Evolutionary conservation across 2,797 vertebrate genomes (phyloP), one percentile per base, ranked within the genome.

Genomic region (Margarornis squamiger): DNA sequence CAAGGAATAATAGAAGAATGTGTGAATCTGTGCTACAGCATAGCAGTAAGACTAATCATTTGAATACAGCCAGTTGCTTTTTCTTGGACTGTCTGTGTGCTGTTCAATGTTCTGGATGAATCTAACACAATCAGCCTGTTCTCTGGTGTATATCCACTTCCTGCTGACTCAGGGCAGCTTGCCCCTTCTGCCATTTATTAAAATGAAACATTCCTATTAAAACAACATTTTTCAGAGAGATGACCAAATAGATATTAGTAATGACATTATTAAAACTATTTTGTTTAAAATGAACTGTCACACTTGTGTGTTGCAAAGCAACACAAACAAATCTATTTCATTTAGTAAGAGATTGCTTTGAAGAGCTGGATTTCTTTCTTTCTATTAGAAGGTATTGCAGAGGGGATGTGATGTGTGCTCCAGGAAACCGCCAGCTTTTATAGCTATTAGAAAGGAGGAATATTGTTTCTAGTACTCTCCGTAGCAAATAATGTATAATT

Each of bases 1-100:
- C 98, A 98, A 97, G 96, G 98, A 98, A 98, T 98, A 98, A 98
- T 97, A 98, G 97, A 97, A 97, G 97, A 98, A 98, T 97, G 97
- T 98, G 98, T 98, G 98, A 98, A 97, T 98, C 97, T 98, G 97
- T 94, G 97, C 97, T 97, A 93, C 91, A 94, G 97, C 91, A 94
- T 96, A 95, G 97, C 98, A 97, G 97, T 97, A 96, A 98, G 97
- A 98, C 97, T 98, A 98, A 98, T 98, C 97, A 98, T 98, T 97
- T 98, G 98, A 98, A 98, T 98, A 98, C 97, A 98, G 97, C 92
- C 94, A 95, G 97, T 97, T 94, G 97, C 97, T 96, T 97, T 96
- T 96, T 97, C 96, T 97, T 97, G 97, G 98, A 97, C 97, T 93
- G 77, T 92, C 96, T 97, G 97, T 97, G 97, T 97, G 96, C 97